Evolutionary conservation across 2,888 invertebrate genomes (phyloP).

Genomic region (Abrostola tripartita): DNA sequence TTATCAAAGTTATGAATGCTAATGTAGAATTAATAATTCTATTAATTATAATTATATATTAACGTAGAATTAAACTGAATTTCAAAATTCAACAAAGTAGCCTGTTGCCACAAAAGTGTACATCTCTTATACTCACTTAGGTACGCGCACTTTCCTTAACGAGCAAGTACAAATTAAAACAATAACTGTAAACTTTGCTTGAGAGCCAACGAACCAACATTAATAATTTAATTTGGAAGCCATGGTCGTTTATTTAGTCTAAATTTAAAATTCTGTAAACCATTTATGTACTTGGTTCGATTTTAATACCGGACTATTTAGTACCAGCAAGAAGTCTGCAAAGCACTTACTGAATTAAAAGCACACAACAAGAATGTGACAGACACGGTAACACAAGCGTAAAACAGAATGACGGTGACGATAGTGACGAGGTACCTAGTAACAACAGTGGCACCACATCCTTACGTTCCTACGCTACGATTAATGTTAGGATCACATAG

Average conservation of each 20-base stretch:
- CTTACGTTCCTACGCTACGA: conserved; percentile 26
- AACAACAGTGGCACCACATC: conserved; percentile 3
- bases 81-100: too few species aligned
- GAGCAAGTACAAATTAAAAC: background rate
- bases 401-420: background rate
- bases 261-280: conserved; percentile 1
- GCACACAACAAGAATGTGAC: background rate
- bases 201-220: background rate
- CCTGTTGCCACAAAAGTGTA: too few species aligned
- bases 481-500: conserved; percentile 29
- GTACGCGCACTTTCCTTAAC: conserved; percentile 1
- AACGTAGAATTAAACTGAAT: too few species aligned
- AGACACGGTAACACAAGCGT: background rate
- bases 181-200: background rate
- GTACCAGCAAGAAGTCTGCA: background rate
- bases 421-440: background rate
- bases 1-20: too few species aligned
- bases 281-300: conserved; percentile 1
- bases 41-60: too few species aligned
- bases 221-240: conserved; percentile 3
- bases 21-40: too few species aligned
- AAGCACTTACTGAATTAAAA: background rate
- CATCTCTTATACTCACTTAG: background rate
- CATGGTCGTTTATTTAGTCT: conserved; percentile 1
- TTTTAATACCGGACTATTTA: background rate